These are phyloP conservation scores for Xylota sylvarum DNA, from an alignment of 2,888 invertebrate species.

Conservation along the genomic window DNA sequence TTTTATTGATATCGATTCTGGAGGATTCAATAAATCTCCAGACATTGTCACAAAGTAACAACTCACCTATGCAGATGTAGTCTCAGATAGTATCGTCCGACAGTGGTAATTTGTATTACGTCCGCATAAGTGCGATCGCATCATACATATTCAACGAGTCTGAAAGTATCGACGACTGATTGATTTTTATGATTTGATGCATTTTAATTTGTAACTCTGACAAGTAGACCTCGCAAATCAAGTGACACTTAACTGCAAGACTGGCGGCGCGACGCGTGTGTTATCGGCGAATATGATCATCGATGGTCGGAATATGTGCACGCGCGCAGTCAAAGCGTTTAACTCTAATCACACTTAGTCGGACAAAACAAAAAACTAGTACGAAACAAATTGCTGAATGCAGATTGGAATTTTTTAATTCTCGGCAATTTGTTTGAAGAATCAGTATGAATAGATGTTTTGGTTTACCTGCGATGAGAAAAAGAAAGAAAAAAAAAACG, in stretches of 20 bases:
- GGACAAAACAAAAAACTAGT: conserved; percentile 29
- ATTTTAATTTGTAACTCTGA: conserved; percentile 71
- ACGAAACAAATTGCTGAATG: conserved; percentile 69
- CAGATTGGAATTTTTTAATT: conserved; percentile 74
- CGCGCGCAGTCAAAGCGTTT: conserved; percentile 34
- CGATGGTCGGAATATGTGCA: conserved; percentile 9
- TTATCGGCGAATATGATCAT: conserved; percentile 36
- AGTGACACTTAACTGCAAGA: conserved; percentile 60
- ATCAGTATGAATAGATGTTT: conserved; percentile 57
- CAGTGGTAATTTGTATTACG: conserved; percentile 56
- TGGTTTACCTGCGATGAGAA: conserved; percentile 67
- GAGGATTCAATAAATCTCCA: conserved; percentile 57
- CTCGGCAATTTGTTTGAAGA: conserved; percentile 62
- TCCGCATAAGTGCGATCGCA: conserved; percentile 53
- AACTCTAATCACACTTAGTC: conserved; percentile 40
- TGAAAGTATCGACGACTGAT: conserved; percentile 41
- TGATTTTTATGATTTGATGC: conserved; percentile 74
- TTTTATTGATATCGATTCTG: conserved; percentile 59
- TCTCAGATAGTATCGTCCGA: conserved; percentile 34
- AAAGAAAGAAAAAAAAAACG: conserved; percentile 36
- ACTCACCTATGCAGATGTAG: conserved; percentile 66
- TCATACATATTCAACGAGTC: conserved; percentile 63
- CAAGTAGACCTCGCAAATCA: conserved; percentile 67
- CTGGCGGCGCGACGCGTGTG: conserved; percentile 43
- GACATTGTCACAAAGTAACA: too few relatives aligned